Percentiles rank a stretch among this genome's conserved stretches.
phyloP scores from a whole-genome alignment of 2,113 vertebrate genomes.

The Tragelaphus strepsiceros region DNA sequence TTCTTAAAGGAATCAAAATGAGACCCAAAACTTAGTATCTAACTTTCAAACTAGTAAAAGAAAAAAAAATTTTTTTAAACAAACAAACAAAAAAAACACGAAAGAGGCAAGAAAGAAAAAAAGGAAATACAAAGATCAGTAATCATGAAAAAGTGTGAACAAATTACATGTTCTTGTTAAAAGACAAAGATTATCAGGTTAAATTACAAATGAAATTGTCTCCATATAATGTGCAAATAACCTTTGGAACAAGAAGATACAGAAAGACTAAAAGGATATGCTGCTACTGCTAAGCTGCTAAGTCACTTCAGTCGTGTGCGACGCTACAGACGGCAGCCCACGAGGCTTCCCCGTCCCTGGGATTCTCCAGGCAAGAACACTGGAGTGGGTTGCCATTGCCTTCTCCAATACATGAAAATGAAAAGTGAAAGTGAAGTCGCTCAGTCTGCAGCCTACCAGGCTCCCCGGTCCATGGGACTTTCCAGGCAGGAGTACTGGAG shows the following conservation, averaged over 20 bases:
- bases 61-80: neutral
- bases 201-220: slow-evolving; percentile 24
- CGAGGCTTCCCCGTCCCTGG: too few relatives aligned
- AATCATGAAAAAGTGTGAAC: neutral
- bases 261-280: neutral
- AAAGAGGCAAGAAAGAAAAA: neutral
- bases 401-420: too few relatives aligned
- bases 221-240: neutral
- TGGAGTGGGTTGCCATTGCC: too few relatives aligned
- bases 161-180: neutral
- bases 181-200: neutral
- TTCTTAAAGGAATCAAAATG: neutral
- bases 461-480: too few relatives aligned
- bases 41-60: neutral
- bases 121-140: neutral
- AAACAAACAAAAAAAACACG: neutral
- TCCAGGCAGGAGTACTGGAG: too few relatives aligned
- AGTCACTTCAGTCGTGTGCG: too few relatives aligned
- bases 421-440: too few relatives aligned
- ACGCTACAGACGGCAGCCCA: too few relatives aligned
- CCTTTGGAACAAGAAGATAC: neutral
- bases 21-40: neutral
- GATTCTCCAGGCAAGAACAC: too few relatives aligned
- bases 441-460: too few relatives aligned
- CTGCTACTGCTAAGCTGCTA: neutral